Evolutionary conservation across 1,140 invertebrate species (phyloP), one percentile per base, ranked within the genome.

Genomic region (Psilanteris sp.): DNA sequence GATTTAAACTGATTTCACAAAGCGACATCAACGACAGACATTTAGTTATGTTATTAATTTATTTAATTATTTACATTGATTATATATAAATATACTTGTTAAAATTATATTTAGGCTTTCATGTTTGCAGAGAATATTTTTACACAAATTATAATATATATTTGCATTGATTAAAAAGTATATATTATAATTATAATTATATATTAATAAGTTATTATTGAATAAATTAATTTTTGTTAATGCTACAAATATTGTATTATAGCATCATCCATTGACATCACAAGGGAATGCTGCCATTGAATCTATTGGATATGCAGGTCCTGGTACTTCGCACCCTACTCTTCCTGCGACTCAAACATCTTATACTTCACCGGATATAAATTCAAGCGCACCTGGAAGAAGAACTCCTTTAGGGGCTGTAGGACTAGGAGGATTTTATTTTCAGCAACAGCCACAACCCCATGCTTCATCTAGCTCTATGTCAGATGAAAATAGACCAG

Each of bases 321-420:
- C 84, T 1, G 82, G 85, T 0, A 71, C 80, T 3, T 81, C 83
- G 3, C 86, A 87, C 31, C 80, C 80, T 0, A 62, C 70, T 9
- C 75, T 85, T 41, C 67, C 79, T 41, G 77, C 73, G 15, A 32
- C 74, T 11, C 81, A 82, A 4, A 48, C 66, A 13, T 79, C 77
- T n/a, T 85, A 83, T 11, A 84, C 84, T 67, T 88, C 90, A 0
- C 88, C 89, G 32, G 90, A 90, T 57, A 90, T 88, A 80, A 90
- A 89, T 55, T 90, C 89, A 77, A 91, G 87, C 79, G 91, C 92
- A 54, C 92, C 92, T n/a, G 93, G 93, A 11, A 83, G 93, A 67
- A 89, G 94, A 67, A 95, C 94, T 54, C 94, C 94, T 10, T 82
- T 96, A 37, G 93, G 94, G 4, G 91, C 94, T n/a, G 94, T 96